Conservation (phyloP, 2,888 invertebrate genomes). For the Horisme vitalbata region DNA sequence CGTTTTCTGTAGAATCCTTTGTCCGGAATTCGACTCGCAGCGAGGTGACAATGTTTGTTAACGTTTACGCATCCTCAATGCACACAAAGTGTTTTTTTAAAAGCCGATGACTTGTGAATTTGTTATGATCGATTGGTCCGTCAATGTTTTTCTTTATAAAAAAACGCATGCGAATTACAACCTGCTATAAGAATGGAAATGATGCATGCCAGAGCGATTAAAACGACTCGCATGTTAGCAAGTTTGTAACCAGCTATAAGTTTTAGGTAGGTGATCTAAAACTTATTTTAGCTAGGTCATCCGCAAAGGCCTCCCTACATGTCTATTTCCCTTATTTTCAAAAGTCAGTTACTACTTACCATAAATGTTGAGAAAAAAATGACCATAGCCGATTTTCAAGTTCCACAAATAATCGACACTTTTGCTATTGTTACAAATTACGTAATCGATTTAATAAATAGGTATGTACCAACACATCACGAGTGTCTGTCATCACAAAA, state of each 20-base stretch:
- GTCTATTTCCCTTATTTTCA: too few relatives aligned
- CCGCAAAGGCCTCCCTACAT: too few relatives aligned
- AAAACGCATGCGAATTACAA: constrained; percentile 57
- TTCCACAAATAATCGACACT: too few relatives aligned
- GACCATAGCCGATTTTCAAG: too few relatives aligned
- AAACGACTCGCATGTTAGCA: too few relatives aligned
- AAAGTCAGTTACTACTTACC: too few relatives aligned
- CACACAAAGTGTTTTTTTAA: constrained; percentile 73
- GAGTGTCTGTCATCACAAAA: constrained; percentile 12
- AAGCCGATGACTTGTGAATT: constrained; percentile 82
- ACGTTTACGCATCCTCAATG: constrained; percentile 69
- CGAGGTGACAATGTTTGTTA: constrained; percentile 80
- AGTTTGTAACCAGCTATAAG: too few relatives aligned
- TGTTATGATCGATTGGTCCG: constrained; percentile 76
- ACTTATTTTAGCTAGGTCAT: too few relatives aligned
- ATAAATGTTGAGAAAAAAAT: too few relatives aligned
- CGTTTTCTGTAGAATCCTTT: constrained; percentile 70
- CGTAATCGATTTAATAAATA: constrained; percentile 18
- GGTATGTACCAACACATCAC: neutral
- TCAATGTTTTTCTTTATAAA: constrained; percentile 44
- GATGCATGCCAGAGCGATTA: too few relatives aligned
- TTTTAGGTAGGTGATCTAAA: too few relatives aligned
- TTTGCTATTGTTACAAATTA: neutral
- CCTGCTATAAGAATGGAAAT: constrained; percentile 40
- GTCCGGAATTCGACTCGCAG: constrained; percentile 68